A percentile compares a stretch with the other conserved stretches of the same genome.
Conservation (phyloP, 2,888 invertebrate genomes). For the Plemyria rubiginata region DNA sequence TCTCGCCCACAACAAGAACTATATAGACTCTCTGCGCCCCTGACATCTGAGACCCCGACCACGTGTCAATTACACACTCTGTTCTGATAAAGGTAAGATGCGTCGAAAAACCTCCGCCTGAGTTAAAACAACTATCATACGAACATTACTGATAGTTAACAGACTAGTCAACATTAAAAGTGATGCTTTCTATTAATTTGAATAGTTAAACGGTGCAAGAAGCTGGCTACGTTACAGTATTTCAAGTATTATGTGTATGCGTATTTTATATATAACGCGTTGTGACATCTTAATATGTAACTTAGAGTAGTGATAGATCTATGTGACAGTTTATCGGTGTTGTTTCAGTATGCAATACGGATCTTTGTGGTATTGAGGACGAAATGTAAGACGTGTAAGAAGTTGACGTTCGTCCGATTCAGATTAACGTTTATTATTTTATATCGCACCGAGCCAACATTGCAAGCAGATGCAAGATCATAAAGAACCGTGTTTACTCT, state of each 20-base stretch:
- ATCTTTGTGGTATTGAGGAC: no score
- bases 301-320: neutral
- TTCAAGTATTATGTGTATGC: slow-evolving; percentile 10
- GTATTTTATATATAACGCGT: neutral
- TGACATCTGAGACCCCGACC: slow-evolving; percentile 47
- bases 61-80: slow-evolving; percentile 8
- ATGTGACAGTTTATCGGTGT: no score
- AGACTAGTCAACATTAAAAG: slow-evolving; percentile 22
- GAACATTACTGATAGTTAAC: slow-evolving; percentile 17
- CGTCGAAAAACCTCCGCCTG: slow-evolving; percentile 15
- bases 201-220: neutral
- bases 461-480: no score
- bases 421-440: no score
- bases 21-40: slow-evolving; percentile 63
- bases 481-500: neutral
- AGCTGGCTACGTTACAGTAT: slow-evolving; percentile 14
- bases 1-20: slow-evolving; percentile 67
- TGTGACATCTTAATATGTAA: neutral
- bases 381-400: no score
- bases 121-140: slow-evolving; percentile 1
- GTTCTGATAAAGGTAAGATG: neutral
- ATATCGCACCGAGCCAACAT: no score
- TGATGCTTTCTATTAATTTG: slow-evolving; percentile 14
- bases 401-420: no score
- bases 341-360: no score